Percentiles rank a stretch among this genome's conserved stretches.
phyloP scores from a whole-genome alignment of 1,140 invertebrate genomes.

The Sesamia nonagrioides region DNA sequence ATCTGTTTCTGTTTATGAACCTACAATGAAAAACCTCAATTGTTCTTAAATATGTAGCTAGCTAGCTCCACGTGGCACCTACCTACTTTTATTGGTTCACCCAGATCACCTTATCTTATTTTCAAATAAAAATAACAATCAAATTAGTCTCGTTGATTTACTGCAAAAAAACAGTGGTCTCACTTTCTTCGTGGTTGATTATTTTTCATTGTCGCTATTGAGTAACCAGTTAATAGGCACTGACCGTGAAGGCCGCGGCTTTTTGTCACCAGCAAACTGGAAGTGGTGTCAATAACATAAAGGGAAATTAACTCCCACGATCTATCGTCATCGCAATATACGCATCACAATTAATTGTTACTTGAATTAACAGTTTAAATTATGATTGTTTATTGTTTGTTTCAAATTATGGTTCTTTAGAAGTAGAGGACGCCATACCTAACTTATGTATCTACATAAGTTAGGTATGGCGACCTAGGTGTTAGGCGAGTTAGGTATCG shows the following conservation, averaged over 20 bases:
- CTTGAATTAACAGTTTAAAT: no score
- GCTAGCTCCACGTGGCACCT: neutral
- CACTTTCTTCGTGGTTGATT: conserved; percentile 61
- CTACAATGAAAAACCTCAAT: neutral
- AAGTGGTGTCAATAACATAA: conserved; percentile 11
- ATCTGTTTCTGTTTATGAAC: no score
- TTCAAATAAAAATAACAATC: conserved; percentile 16
- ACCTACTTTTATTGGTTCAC: neutral
- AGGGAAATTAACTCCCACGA: conserved; percentile 2
- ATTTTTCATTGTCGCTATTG: conserved; percentile 78
- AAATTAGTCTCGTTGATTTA: conserved; percentile 28
- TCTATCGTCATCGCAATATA: neutral
- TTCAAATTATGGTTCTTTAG: no score
- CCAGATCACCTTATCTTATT: neutral
- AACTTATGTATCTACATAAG: no score
- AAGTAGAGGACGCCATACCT: no score
- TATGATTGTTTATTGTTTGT: no score
- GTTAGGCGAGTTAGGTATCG: no score
- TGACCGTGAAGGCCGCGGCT: conserved; percentile 76
- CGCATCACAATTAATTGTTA: no score
- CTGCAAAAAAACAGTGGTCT: conserved; percentile 37
- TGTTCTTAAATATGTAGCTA: neutral
- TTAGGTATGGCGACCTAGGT: no score
- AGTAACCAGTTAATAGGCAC: conserved; percentile 61
- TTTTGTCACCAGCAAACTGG: conserved; percentile 50